These are phyloP conservation scores for Astropecten irregularis DNA, from an alignment of 53 echinoderm and acorn worm genomes.

Conservation along the genomic window DNA sequence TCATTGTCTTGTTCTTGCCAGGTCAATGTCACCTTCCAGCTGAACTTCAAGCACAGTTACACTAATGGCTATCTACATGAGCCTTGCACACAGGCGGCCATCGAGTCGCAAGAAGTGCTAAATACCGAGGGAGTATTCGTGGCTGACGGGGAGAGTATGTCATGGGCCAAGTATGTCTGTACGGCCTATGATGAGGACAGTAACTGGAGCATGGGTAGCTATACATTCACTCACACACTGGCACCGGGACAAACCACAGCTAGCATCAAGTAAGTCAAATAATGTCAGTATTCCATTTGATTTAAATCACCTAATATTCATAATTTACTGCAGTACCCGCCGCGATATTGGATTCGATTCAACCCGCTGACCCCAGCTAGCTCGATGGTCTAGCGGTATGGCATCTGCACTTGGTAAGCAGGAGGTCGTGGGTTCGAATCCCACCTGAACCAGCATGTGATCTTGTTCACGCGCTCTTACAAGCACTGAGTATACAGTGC, in stretches of 20 bases:
- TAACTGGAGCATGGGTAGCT: constrained; percentile 5
- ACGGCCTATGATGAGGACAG: constrained; percentile 1
- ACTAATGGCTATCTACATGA: constrained; percentile 38
- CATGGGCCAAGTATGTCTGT: constrained; percentile 37
- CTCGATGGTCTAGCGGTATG: too few relatives aligned
- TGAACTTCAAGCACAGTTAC: constrained; percentile 30
- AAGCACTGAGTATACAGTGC: too few relatives aligned
- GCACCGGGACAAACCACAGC: not conserved
- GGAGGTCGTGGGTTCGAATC: too few relatives aligned
- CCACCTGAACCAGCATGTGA: too few relatives aligned
- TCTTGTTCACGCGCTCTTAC: too few relatives aligned
- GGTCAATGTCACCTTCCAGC: constrained; percentile 5
- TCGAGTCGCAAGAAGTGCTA: not conserved
- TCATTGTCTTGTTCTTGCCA: too few relatives aligned
- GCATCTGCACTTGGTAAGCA: too few relatives aligned
- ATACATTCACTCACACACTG: not conserved
- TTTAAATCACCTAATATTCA: too few relatives aligned
- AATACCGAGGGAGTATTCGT: constrained; percentile 16
- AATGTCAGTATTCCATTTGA: too few relatives aligned
- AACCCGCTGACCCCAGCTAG: too few relatives aligned
- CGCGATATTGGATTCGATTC: too few relatives aligned
- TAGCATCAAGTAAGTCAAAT: constrained; percentile 15
- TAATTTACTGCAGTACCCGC: too few relatives aligned
- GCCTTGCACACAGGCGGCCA: constrained; percentile 5
- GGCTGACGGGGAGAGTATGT: not conserved